Conservation (phyloP, 2,888 invertebrate genomes). For the Sinopyrophorus schimmeli region DNA sequence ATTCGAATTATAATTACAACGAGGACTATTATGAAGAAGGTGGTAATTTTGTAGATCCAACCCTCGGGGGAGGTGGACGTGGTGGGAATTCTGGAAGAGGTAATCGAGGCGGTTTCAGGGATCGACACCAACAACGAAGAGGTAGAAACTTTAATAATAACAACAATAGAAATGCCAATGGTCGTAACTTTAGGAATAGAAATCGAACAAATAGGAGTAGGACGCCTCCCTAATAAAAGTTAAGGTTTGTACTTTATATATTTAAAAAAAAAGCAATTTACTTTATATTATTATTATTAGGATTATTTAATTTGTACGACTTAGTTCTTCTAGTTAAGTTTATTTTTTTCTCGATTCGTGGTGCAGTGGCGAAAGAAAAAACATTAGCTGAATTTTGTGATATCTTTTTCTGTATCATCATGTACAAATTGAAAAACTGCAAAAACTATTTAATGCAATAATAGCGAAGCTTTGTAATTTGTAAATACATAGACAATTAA, state of each 20-base stretch:
- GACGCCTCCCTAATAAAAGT: conserved; percentile 44
- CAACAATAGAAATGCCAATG: conserved; percentile 20
- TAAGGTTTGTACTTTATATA: neutral
- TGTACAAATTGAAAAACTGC: too few species aligned
- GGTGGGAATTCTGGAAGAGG: conserved; percentile 12
- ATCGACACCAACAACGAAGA: conserved; percentile 18
- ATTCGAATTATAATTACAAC: conserved; percentile 26
- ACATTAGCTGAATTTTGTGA: too few species aligned
- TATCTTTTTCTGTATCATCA: too few species aligned
- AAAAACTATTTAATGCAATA: too few species aligned
- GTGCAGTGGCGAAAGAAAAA: too few species aligned
- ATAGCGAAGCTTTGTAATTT: too few species aligned
- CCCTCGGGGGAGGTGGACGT: conserved; percentile 4
- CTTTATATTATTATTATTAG: too few species aligned
- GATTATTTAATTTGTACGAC: too few species aligned
- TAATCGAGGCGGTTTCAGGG: conserved; percentile 20
- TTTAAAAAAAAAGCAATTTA: conserved; percentile 1
- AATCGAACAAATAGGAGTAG: conserved; percentile 47
- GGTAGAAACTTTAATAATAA: conserved; percentile 25
- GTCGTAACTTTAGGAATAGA: conserved; percentile 43
- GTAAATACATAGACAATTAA: too few species aligned
- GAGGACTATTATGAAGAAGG: conserved; percentile 58
- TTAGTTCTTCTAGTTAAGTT: too few species aligned
- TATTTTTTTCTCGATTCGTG: too few species aligned
- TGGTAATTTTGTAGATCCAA: conserved; percentile 30